phyloP scores from a whole-genome alignment of 2,888 invertebrate genomes.

The Gastrophysa polygoni region DNA sequence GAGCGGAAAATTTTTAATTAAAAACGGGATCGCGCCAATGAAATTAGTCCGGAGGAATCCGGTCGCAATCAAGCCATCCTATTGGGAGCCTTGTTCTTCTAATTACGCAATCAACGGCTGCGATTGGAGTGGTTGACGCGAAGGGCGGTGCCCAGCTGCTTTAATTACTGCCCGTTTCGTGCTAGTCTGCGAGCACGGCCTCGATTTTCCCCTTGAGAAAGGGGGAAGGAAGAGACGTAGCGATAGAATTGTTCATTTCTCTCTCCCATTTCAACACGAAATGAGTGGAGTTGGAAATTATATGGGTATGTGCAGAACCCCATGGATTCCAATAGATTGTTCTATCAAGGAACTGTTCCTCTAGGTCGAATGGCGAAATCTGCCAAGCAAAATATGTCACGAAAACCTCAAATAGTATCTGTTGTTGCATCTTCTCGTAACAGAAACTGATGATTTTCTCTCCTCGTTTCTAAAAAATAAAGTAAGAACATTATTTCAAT shows the following conservation, averaged over 20 bases:
- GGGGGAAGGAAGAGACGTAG: neutral
- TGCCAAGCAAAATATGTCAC: no score
- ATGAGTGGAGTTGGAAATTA: no score
- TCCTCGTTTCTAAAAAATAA: no score
- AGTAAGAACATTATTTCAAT: no score
- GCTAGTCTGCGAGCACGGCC: neutral
- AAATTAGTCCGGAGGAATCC: neutral
- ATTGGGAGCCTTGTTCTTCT: slow-evolving; percentile 51
- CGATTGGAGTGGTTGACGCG: slow-evolving; percentile 51
- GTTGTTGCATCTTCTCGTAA: no score
- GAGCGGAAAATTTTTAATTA: neutral
- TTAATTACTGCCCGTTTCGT: slow-evolving; percentile 54
- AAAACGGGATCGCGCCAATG: neutral
- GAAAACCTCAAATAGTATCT: no score
- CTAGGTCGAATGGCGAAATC: no score
- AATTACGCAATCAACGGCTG: slow-evolving; percentile 57
- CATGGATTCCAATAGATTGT: no score
- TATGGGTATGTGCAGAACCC: no score
- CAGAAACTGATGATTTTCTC: no score
- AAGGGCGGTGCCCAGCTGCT: slow-evolving; percentile 52
- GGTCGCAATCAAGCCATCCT: slow-evolving; percentile 6
- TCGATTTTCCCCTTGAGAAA: neutral
- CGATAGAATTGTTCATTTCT: neutral
- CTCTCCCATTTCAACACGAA: no score
- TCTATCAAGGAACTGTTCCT: no score